A percentile compares a stretch with the other conserved stretches of the same genome.
These are phyloP conservation scores for Caenorhabditis uteleia DNA, from an alignment of 2,888 invertebrate genomes.

Conservation along the genomic window DNA sequence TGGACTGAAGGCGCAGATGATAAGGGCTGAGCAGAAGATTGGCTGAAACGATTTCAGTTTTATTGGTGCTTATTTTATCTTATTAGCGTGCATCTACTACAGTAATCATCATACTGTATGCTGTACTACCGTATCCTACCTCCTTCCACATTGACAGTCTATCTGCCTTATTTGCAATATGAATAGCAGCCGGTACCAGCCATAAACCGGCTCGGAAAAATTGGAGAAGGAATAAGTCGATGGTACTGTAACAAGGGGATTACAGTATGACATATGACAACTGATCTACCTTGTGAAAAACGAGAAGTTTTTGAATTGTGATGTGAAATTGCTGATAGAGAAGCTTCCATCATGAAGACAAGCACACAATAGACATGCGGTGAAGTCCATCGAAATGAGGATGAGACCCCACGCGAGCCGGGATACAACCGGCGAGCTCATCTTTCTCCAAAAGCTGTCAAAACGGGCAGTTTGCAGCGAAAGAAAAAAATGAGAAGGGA, in stretches of 20 bases:
- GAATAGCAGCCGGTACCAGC: slow-evolving; percentile 41
- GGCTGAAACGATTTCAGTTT: too few species aligned
- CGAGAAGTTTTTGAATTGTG: slow-evolving; percentile 54
- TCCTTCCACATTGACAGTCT: slow-evolving; percentile 32
- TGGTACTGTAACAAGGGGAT: slow-evolving; percentile 36
- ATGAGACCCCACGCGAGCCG: slow-evolving; percentile 45
- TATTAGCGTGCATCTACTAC: too few species aligned
- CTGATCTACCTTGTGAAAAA: slow-evolving; percentile 46
- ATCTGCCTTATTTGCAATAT: slow-evolving; percentile 32
- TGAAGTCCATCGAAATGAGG: slow-evolving; percentile 37
- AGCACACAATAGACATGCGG: slow-evolving; percentile 40
- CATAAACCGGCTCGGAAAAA: slow-evolving; percentile 52
- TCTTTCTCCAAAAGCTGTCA: slow-evolving; percentile 3
- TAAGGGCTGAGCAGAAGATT: slow-evolving; percentile 43
- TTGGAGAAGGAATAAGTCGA: slow-evolving; percentile 60
- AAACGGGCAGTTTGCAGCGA: slow-evolving; percentile 1
- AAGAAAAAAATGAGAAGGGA: slow-evolving; percentile 1
- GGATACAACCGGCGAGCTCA: slow-evolving; percentile 33
- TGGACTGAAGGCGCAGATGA: slow-evolving; percentile 54
- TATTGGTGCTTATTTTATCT: not conserved
- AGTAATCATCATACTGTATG: not conserved
- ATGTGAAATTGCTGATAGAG: slow-evolving; percentile 46
- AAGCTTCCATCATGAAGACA: slow-evolving; percentile 52
- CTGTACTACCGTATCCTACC: slow-evolving; percentile 4
- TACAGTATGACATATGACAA: not conserved